phyloP scores from a whole-genome alignment of 1,140 invertebrate species.

The Pogonus chalceus region DNA sequence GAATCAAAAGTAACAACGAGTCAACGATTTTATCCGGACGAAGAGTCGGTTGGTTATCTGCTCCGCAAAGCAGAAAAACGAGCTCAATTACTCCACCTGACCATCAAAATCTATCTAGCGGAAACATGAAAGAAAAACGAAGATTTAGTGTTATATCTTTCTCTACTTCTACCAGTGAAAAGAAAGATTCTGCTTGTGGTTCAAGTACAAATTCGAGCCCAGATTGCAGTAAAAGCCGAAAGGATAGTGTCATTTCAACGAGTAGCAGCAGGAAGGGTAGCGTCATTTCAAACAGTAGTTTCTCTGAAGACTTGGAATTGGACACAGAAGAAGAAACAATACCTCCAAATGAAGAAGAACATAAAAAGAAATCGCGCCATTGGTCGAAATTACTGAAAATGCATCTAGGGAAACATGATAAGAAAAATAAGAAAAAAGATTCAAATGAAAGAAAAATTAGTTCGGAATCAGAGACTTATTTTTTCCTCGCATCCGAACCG shows the following conservation, averaged over 20 bases:
- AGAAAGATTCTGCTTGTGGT: constrained; percentile 15
- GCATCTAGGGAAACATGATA: constrained; percentile 42
- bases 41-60: constrained; percentile 12
- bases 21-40: background rate
- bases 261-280: constrained; percentile 41
- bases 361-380: constrained; percentile 39
- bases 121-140: background rate
- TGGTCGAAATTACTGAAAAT: constrained; percentile 45
- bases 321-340: constrained; percentile 36
- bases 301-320: constrained; percentile 36
- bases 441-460: constrained; percentile 41
- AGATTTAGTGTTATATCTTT: constrained; percentile 3
- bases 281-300: constrained; percentile 43
- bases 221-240: constrained; percentile 29
- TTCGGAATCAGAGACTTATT: constrained; percentile 5
- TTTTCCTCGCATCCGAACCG: constrained; percentile 8
- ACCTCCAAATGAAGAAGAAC: constrained; percentile 36
- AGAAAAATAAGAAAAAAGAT: constrained; percentile 41
- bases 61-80: constrained; percentile 16
- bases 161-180: constrained; percentile 1
- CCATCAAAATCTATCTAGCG: background rate
- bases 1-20: background rate
- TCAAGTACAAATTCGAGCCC: constrained; percentile 19
- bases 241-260: constrained; percentile 44
- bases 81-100: constrained; percentile 10